Conservation (phyloP, 2,797 vertebrate species). For the Halcyon leucocephala region DNA sequence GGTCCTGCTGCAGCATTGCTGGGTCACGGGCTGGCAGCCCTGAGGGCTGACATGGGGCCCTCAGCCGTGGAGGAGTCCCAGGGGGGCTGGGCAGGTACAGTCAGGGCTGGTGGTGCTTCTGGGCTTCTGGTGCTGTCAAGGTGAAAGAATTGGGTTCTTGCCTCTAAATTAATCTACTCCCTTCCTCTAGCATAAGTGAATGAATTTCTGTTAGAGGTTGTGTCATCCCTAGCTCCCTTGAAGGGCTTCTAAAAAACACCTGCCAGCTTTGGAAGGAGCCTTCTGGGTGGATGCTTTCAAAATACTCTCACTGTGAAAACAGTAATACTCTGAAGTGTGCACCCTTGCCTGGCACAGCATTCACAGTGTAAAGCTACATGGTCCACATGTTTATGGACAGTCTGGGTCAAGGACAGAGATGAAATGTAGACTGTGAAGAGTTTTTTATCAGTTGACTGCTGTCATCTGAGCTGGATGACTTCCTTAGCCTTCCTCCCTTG, state of each 20-base stretch:
- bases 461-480: neutral
- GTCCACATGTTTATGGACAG: neutral
- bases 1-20: rapidly evolving
- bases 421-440: neutral
- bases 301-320: neutral
- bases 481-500: neutral
- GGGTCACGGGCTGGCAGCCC: neutral
- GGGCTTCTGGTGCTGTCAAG: neutral
- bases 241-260: neutral
- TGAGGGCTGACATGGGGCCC: rapidly evolving
- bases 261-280: neutral
- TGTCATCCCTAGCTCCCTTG: neutral
- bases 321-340: neutral
- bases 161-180: neutral
- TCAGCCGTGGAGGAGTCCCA: rapidly evolving
- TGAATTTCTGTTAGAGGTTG: neutral
- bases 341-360: neutral
- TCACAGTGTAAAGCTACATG: neutral
- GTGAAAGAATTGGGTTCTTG: neutral
- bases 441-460: neutral
- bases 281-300: neutral
- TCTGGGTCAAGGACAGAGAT: neutral
- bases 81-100: no score
- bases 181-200: neutral
- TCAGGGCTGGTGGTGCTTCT: neutral